These are phyloP conservation scores for Ochlodes sylvanus DNA, from an alignment of 2,888 invertebrate species.

Conservation along the genomic window DNA sequence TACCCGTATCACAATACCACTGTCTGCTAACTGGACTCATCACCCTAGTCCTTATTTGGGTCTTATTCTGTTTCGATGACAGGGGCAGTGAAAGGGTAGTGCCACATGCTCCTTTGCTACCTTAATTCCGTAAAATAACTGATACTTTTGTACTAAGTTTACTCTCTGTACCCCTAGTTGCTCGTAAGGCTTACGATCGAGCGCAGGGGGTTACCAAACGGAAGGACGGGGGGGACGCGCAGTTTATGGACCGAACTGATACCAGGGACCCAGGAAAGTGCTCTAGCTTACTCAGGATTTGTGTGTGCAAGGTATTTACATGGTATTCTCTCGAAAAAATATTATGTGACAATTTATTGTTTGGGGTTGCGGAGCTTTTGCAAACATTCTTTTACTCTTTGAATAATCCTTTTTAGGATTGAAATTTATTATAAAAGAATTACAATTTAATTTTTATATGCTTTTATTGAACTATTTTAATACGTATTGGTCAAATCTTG, in stretches of 20 bases:
- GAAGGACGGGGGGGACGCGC: conserved; percentile 52
- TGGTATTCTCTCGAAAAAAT: conserved; percentile 59
- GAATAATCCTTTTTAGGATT: conserved; percentile 3
- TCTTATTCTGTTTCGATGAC: too few species aligned
- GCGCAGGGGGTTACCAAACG: conserved; percentile 51
- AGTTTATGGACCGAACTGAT: conserved; percentile 83
- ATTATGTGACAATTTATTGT: conserved; percentile 50
- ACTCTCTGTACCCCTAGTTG: conserved; percentile 11
- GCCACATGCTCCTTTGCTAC: too few species aligned
- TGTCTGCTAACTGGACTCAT: too few species aligned
- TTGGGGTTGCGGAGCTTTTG: conserved; percentile 32
- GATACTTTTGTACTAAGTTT: background rate
- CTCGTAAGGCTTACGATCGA: conserved; percentile 46
- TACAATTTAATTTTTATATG: background rate
- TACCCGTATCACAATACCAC: too few species aligned
- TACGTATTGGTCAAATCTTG: too few species aligned
- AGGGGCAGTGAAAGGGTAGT: too few species aligned
- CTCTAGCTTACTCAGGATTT: conserved; percentile 79
- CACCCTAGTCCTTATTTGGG: too few species aligned
- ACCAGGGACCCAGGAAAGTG: conserved; percentile 77
- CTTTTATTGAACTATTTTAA: background rate
- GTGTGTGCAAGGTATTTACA: conserved; percentile 75
- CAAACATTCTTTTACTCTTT: conserved; percentile 8
- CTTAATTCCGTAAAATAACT: too few species aligned
- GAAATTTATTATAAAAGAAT: background rate